Percentiles rank a stretch among this genome's conserved stretches.
phyloP scores from a whole-genome alignment of 1,140 invertebrate genomes.

The Magallana gigas region DNA sequence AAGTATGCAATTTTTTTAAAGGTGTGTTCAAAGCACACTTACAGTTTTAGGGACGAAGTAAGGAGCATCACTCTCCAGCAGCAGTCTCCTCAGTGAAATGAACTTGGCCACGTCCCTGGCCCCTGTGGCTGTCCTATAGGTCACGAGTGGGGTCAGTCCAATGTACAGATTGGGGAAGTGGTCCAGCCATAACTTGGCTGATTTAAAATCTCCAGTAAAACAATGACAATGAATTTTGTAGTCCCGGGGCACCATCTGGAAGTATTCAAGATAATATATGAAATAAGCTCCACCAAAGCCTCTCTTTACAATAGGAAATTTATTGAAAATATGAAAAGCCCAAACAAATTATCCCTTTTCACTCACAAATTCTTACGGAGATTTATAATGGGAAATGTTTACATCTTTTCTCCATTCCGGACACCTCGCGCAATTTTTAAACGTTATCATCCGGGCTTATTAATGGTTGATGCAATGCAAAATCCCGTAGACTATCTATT shows the following conservation, averaged over 20 bases:
- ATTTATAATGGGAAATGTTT: too few relatives aligned
- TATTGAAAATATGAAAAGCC: too few relatives aligned
- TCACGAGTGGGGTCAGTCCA: slow-evolving; percentile 80
- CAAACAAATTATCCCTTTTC: too few relatives aligned
- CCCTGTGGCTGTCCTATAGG: slow-evolving; percentile 71
- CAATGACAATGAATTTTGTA: slow-evolving; percentile 81
- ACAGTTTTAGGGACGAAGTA: slow-evolving; percentile 79
- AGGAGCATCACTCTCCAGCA: slow-evolving; percentile 81
- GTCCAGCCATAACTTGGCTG: slow-evolving; percentile 77
- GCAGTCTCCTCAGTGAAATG: slow-evolving; percentile 78
- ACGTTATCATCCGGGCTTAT: too few relatives aligned
- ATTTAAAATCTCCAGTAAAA: slow-evolving; percentile 77
- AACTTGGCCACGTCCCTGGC: slow-evolving; percentile 75
- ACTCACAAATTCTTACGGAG: too few relatives aligned
- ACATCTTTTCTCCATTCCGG: too few relatives aligned
- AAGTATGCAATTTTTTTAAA: too few relatives aligned
- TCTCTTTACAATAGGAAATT: too few relatives aligned
- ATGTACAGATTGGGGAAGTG: slow-evolving; percentile 79
- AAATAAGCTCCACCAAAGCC: too few relatives aligned
- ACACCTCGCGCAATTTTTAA: too few relatives aligned
- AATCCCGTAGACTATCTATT: too few relatives aligned
- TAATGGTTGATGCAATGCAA: too few relatives aligned
- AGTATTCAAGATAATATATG: slow-evolving; percentile 23
- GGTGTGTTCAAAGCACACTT: not conserved
- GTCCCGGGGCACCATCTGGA: slow-evolving; percentile 76